A percentile compares a stretch with the other conserved stretches of the same genome.
Evolutionary conservation across 2,888 invertebrate species (phyloP).

Genomic region (Chloromyia formosa): DNA sequence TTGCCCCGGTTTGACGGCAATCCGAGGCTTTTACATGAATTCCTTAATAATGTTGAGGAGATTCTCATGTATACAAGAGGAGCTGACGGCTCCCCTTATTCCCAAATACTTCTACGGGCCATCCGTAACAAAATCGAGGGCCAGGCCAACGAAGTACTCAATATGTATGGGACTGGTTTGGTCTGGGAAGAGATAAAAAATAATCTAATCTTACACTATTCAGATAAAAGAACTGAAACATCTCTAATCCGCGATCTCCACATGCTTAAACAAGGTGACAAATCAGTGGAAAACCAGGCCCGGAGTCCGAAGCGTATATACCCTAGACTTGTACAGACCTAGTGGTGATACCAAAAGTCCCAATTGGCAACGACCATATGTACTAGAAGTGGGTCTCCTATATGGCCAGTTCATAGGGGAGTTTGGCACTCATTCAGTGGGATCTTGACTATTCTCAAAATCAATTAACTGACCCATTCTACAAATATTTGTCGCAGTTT

Average conservation of each 20-base stretch:
- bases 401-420: too few relatives aligned
- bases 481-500: too few relatives aligned
- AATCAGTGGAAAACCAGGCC: not conserved
- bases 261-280: not conserved
- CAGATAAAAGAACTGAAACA: not conserved
- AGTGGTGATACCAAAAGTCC: too few relatives aligned
- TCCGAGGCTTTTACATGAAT: not conserved
- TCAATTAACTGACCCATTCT: too few relatives aligned
- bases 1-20: not conserved
- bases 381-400: too few relatives aligned
- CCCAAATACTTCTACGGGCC: not conserved
- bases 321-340: too few relatives aligned
- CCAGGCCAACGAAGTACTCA: constrained; percentile 28
- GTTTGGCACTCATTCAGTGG: too few relatives aligned
- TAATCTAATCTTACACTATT: not conserved
- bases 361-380: too few relatives aligned
- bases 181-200: not conserved
- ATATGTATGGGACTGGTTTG: constrained; percentile 5
- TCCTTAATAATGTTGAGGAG: not conserved
- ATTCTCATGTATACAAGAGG: not conserved
- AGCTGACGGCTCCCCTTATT: not conserved
- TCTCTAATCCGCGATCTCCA: not conserved
- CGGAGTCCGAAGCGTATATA: too few relatives aligned
- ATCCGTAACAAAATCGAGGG: constrained; percentile 38
- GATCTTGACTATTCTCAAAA: too few relatives aligned